Conservation (phyloP, 2,797 vertebrate genomes). For the Emydoidea blandingii region DNA sequence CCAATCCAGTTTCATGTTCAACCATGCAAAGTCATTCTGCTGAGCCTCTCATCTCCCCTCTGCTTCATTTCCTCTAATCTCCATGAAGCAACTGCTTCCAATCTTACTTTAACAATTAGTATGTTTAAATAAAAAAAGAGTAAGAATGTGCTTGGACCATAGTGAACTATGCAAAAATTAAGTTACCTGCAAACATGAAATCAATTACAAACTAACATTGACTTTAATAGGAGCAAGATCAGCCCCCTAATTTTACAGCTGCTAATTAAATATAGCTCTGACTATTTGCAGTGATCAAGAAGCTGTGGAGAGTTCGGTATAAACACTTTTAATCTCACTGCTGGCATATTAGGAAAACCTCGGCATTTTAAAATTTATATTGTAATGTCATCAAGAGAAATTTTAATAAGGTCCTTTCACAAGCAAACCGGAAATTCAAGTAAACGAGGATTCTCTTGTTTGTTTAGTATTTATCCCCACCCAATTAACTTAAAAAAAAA, state of each 20-base stretch:
- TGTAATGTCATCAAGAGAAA: conserved; percentile 61
- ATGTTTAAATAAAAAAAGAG: not conserved
- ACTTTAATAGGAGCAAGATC: not conserved
- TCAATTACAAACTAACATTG: not conserved
- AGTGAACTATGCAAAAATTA: not conserved
- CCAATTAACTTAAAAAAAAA: conserved; percentile 36
- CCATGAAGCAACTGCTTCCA: not conserved
- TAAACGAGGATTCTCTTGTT: conserved; percentile 64
- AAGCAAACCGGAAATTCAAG: conserved; percentile 78
- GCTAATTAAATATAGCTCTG: not conserved
- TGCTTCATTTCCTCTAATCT: not conserved
- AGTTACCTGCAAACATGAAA: not conserved
- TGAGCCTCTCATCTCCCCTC: not conserved
- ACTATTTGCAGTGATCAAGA: not conserved
- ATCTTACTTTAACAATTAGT: accelerated
- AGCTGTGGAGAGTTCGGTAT: not conserved
- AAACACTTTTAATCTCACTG: conserved; percentile 22
- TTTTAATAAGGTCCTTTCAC: conserved; percentile 64
- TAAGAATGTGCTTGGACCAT: not conserved
- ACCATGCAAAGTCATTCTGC: not conserved
- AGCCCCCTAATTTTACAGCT: not conserved
- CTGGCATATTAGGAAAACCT: not conserved
- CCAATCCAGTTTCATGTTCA: not conserved
- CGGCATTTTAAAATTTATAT: conserved; percentile 41
- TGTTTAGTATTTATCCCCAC: conserved; percentile 52